Percentiles rank a stretch among this genome's conserved stretches.
These are phyloP conservation scores for Scotopteryx bipunctaria DNA, from an alignment of 2,888 invertebrate genomes.

Conservation along the genomic window DNA sequence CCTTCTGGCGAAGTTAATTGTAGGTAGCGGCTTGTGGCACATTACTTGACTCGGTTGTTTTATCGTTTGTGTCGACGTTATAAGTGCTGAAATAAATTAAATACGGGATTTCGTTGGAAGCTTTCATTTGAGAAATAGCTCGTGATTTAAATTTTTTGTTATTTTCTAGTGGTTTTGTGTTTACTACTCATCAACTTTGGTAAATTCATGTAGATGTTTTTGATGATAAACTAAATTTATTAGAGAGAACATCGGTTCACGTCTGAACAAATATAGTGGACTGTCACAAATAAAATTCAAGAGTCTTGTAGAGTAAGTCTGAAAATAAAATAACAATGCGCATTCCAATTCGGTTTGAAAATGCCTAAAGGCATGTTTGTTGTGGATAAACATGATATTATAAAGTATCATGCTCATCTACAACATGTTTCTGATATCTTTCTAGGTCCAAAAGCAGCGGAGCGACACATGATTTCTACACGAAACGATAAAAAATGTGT, in stretches of 20 bases:
- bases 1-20: conserved; percentile 22
- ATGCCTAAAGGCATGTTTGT: conserved; percentile 35
- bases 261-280: no score
- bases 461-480: conserved; percentile 60
- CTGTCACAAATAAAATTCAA: no score
- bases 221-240: no score
- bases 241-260: no score
- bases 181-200: no score
- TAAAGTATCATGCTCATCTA: conserved; percentile 48
- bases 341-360: conserved; percentile 59
- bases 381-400: conserved; percentile 51
- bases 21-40: conserved; percentile 21
- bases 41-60: conserved; percentile 20
- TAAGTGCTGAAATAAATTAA: conserved; percentile 23
- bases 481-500: conserved; percentile 76
- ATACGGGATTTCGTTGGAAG: conserved; percentile 4
- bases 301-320: no score
- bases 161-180: background rate
- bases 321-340: conserved; percentile 43
- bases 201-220: no score
- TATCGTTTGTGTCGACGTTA: conserved; percentile 26
- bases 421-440: conserved; percentile 51
- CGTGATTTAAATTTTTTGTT: background rate
- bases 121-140: background rate
- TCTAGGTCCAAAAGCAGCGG: conserved; percentile 62